phyloP scores from a whole-genome alignment of 2,113 vertebrate species.

The Corythornis madagascariensis region DNA sequence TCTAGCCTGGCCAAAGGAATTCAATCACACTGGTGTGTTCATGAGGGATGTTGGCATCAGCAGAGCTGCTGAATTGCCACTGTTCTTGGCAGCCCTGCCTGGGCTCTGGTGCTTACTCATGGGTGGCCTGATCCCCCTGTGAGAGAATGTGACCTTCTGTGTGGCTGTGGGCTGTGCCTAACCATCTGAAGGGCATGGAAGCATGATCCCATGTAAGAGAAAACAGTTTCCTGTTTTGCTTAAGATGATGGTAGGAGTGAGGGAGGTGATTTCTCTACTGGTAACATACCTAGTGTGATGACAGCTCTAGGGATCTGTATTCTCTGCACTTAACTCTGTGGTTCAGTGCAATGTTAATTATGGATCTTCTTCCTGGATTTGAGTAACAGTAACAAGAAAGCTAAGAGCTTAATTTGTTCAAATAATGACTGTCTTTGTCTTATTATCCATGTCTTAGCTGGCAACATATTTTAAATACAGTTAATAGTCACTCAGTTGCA shows the following conservation, averaged over 20 bases:
- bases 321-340: neutral
- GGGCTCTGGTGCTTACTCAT: neutral
- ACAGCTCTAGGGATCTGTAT: neutral
- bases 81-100: neutral
- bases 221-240: neutral
- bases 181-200: neutral
- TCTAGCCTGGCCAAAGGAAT: neutral
- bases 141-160: neutral
- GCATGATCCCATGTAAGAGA: fast-evolving
- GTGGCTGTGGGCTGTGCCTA: neutral
- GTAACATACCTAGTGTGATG: neutral
- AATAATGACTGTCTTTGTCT: neutral
- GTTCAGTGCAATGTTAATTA: neutral
- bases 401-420: neutral
- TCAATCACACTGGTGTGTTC: neutral
- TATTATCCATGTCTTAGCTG: neutral
- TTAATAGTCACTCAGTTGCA: neutral
- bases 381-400: neutral
- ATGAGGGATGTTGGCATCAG: neutral
- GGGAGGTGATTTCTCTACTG: neutral
- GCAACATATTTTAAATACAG: neutral
- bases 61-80: neutral
- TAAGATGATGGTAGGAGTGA: neutral
- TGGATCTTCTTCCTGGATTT: neutral
- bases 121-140: neutral